Evolutionary conservation across 1,140 invertebrate species (phyloP).

Genomic region (Plodia interpunctella): DNA sequence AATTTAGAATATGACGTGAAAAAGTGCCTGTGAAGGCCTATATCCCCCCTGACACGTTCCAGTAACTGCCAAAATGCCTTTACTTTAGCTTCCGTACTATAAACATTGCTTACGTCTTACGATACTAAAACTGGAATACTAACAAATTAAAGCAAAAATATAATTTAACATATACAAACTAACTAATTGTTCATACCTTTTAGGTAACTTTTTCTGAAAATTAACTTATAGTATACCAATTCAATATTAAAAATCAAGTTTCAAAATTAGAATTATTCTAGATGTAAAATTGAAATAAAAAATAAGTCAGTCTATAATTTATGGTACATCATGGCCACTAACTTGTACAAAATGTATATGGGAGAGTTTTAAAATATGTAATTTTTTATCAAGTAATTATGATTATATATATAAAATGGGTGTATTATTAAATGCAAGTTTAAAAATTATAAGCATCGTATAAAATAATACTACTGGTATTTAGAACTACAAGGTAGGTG

Average conservation of each 20-base stretch:
- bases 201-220: background rate
- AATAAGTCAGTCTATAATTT: slow-evolving; percentile 5
- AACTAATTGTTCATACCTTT: slow-evolving; percentile 1
- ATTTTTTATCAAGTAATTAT: too few relatives aligned
- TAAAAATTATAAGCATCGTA: too few relatives aligned
- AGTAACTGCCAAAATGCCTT: too few relatives aligned
- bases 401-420: background rate
- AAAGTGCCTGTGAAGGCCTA: too few relatives aligned
- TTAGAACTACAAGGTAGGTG: too few relatives aligned
- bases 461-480: too few relatives aligned
- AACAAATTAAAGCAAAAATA: background rate
- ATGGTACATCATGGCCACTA: background rate
- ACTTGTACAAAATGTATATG: background rate
- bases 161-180: background rate
- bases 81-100: too few relatives aligned
- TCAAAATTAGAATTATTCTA: background rate
- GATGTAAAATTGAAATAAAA: too few relatives aligned
- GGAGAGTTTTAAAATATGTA: background rate
- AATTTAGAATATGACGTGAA: too few relatives aligned
- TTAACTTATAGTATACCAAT: too few relatives aligned
- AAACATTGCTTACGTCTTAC: too few relatives aligned
- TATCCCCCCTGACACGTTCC: too few relatives aligned
- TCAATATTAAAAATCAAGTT: background rate
- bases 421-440: background rate
- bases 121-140: background rate